phyloP scores from a whole-genome alignment of 2,797 vertebrate species.

The Gambusia yucatana region DNA sequence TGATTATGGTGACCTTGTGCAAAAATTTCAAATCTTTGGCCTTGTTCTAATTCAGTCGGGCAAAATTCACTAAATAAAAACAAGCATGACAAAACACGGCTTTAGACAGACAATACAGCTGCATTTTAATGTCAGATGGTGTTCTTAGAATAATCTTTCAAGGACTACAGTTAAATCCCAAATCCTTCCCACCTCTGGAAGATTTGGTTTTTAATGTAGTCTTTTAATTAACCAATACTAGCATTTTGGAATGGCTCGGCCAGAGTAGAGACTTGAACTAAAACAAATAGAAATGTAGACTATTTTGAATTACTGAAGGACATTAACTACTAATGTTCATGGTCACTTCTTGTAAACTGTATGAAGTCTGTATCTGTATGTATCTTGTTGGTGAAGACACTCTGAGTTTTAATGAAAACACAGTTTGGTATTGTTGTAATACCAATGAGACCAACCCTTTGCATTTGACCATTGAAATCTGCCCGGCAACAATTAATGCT shows the following conservation, averaged over 20 bases:
- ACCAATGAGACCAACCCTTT: conserved; percentile 25
- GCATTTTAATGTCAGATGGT: not conserved
- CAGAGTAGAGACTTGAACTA: not conserved
- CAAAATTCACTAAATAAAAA: not conserved
- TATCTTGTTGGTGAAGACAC: conserved; percentile 32
- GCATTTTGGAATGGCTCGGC: not conserved
- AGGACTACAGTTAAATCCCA: not conserved
- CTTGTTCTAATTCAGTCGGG: not conserved
- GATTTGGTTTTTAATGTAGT: not conserved
- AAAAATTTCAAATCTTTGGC: not conserved
- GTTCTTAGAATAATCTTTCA: not conserved
- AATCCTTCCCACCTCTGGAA: not conserved
- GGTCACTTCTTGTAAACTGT: not conserved
- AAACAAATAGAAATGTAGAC: not conserved
- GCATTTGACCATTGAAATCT: conserved; percentile 45
- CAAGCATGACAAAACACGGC: not conserved
- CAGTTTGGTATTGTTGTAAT: conserved; percentile 41
- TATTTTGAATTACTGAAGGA: not conserved
- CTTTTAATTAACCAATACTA: not conserved
- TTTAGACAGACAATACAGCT: not conserved
- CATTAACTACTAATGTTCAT: not conserved
- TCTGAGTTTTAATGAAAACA: conserved; percentile 29
- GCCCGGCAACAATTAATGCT: conserved; percentile 74
- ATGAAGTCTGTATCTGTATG: conserved; percentile 30
- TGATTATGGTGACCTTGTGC: conserved; percentile 20